Evolutionary conservation across 1,140 invertebrate genomes (phyloP), one percentile per base, ranked within the genome.

Genomic region (Musca domestica): DNA sequence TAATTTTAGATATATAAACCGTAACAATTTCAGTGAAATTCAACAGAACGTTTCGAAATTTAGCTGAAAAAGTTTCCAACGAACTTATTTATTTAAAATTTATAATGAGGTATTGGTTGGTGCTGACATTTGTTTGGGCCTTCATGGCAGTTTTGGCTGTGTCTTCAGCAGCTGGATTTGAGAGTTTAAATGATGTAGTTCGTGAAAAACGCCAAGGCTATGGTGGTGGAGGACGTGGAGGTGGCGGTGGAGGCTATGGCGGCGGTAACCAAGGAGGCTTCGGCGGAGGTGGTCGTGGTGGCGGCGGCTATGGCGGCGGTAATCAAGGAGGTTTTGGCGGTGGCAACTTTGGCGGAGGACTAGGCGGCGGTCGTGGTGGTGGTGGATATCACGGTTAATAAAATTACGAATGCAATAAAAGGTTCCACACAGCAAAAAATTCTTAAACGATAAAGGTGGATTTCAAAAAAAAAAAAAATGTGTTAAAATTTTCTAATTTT

Each of bases 51-150:
- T n/a, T n/a, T n/a, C n/a, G n/a, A n/a, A n/a, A n/a, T n/a, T n/a
- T n/a, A n/a, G n/a, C n/a, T n/a, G n/a, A n/a, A n/a, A n/a, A n/a
- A n/a, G n/a, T n/a, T n/a, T n/a, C n/a, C n/a, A n/a, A n/a, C n/a
- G n/a, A n/a, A n/a, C n/a, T n/a, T n/a, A n/a, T n/a, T n/a, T n/a
- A n/a, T n/a, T n/a, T n/a, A n/a, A n/a, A n/a, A n/a, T n/a, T n/a
- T n/a, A n/a, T n/a, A n/a, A n/a, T n/a, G n/a, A n/a, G n/a, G n/a
- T n/a, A n/a, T n/a, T n/a, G n/a, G n/a, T n/a, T 5, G 4, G 10
- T 41, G 4, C 72, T 25, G 2, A n/a, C 22, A 27, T 12, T 74
- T 69, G 73, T 76, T 74, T 74, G 73, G 73, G 72, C 15, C 7
- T 19, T 65, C 49, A 14, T 65, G 64, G 22, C 22, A 22, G 15